Conservation (phyloP, 2,797 vertebrate genomes). For the Coreius guichenoti region DNA sequence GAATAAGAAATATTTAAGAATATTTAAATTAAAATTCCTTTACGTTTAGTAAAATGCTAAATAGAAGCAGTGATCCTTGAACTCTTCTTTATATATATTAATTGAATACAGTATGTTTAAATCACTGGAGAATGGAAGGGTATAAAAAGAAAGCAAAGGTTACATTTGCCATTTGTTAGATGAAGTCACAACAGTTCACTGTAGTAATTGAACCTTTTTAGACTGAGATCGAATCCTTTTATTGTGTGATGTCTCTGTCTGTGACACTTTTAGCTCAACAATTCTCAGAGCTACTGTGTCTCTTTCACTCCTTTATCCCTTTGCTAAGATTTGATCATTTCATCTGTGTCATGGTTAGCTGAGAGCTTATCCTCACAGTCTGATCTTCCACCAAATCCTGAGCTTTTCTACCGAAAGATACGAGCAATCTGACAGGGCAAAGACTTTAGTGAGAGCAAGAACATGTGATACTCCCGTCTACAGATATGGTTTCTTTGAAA, state of each 20-base stretch:
- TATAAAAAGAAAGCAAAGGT: constrained; percentile 7
- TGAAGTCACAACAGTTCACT: neutral
- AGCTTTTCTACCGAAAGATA: constrained; percentile 62
- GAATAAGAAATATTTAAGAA: neutral
- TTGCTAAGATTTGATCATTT: constrained; percentile 54
- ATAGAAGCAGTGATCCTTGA: too few species aligned
- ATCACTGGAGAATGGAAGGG: neutral
- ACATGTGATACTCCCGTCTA: constrained; percentile 45
- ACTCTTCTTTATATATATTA: neutral
- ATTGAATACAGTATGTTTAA: neutral
- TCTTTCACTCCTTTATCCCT: constrained; percentile 41
- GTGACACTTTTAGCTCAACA: constrained; percentile 38
- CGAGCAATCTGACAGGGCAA: constrained; percentile 57
- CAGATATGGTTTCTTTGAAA: constrained; percentile 43
- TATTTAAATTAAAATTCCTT: neutral
- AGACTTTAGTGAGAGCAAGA: constrained; percentile 53
- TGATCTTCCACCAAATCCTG: constrained; percentile 51
- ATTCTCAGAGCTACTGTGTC: constrained; percentile 36
- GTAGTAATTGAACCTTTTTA: constrained; percentile 39
- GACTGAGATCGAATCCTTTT: constrained; percentile 9
- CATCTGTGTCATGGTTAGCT: constrained; percentile 39
- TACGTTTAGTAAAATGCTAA: neutral
- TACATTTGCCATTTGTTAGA: neutral
- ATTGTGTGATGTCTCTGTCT: constrained; percentile 10
- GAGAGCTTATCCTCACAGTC: constrained; percentile 61